Evolutionary conservation across 2,797 vertebrate genomes (phyloP).

Genomic region (Phoxinus dragarum): DNA sequence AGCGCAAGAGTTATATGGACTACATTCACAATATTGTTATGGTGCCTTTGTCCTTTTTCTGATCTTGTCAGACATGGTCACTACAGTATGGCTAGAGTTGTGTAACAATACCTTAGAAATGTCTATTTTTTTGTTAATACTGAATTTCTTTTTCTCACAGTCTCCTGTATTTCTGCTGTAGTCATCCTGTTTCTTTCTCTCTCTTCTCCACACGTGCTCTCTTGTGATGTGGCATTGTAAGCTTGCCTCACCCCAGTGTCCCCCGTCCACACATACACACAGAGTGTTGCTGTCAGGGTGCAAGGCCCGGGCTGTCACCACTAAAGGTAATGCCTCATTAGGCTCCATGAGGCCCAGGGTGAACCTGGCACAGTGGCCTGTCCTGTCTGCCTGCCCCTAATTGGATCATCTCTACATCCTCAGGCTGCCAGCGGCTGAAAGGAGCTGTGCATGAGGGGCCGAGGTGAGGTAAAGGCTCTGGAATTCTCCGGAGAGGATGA

Average conservation of each 20-base stretch:
- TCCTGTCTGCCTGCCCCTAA: constrained; percentile 66
- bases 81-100: constrained; percentile 11
- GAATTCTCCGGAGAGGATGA: constrained; percentile 46
- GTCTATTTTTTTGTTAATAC: not conserved
- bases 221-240: constrained; percentile 9
- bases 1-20: not conserved
- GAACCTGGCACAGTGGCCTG: constrained; percentile 53
- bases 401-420: constrained; percentile 68
- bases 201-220: constrained; percentile 13
- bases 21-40: not conserved
- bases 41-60: not conserved
- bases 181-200: constrained; percentile 8
- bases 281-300: constrained; percentile 43
- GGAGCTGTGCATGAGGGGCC: constrained; percentile 16
- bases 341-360: constrained; percentile 58
- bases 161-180: constrained; percentile 17
- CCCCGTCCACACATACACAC: constrained; percentile 28
- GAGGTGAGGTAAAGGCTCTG: constrained; percentile 42
- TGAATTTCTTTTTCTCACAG: not conserved
- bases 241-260: constrained; percentile 18
- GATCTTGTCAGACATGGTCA: not conserved
- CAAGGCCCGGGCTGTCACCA: constrained; percentile 54
- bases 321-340: constrained; percentile 68
- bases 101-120: not conserved
- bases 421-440: constrained; percentile 35